These are phyloP conservation scores for Ornithoptera alexandrae DNA, from an alignment of 2,888 invertebrate species.

Conservation along the genomic window DNA sequence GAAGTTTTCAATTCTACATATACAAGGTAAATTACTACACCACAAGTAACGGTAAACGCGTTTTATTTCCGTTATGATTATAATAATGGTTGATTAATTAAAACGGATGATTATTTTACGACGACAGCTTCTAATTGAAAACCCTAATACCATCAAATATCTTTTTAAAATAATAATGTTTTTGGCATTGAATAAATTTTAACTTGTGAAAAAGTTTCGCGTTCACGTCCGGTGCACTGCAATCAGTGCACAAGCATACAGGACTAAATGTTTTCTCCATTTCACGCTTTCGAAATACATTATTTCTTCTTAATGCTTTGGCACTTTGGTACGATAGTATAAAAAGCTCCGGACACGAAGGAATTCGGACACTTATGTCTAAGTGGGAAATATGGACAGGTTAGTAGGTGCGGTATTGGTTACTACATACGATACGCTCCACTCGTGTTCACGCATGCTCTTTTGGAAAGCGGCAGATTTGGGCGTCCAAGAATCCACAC, in stretches of 20 bases:
- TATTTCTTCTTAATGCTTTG: constrained; percentile 18
- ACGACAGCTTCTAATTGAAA: not conserved
- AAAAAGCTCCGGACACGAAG: constrained; percentile 35
- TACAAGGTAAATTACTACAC: constrained; percentile 8
- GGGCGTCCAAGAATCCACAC: constrained; percentile 87
- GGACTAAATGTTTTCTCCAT: constrained; percentile 44
- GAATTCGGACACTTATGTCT: constrained; percentile 23
- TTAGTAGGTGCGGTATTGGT: constrained; percentile 44
- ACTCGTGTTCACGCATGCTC: constrained; percentile 79
- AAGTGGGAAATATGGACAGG: constrained; percentile 33
- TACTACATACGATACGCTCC: constrained; percentile 80
- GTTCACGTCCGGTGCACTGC: constrained; percentile 49
- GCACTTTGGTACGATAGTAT: not conserved
- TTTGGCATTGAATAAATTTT: not conserved
- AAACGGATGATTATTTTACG: not conserved
- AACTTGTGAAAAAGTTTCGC: not conserved
- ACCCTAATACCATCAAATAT: too few species aligned
- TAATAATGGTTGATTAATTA: constrained; percentile 1
- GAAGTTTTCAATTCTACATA: constrained; percentile 5
- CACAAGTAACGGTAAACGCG: constrained; percentile 9
- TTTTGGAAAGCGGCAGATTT: constrained; percentile 82
- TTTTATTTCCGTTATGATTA: constrained; percentile 10
- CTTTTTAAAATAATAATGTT: too few species aligned
- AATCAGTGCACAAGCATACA: constrained; percentile 39
- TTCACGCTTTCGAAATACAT: constrained; percentile 41